These are phyloP conservation scores for Acanthoscelides obtectus DNA, from an alignment of 2,888 invertebrate genomes.

Conservation along the genomic window DNA sequence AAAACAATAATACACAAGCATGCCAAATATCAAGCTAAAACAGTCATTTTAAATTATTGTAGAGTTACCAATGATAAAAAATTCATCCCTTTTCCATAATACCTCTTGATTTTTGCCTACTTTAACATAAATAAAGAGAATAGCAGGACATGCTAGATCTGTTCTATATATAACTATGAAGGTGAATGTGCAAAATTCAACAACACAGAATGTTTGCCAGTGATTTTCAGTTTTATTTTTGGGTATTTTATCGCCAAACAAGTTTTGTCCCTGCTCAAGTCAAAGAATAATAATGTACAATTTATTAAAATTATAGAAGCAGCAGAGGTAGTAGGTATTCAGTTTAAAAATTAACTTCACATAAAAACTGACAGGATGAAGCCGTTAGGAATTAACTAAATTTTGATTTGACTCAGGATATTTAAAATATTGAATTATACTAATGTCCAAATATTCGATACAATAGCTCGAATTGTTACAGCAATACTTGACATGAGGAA, in stretches of 20 bases:
- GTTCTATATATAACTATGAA: slow-evolving; percentile 17
- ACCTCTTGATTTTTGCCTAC: slow-evolving; percentile 13
- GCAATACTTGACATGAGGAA: neutral
- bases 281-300: neutral
- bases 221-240: slow-evolving; percentile 16
- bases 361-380: neutral
- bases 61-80: slow-evolving; percentile 19
- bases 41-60: slow-evolving; percentile 9
- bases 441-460: neutral
- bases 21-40: slow-evolving; percentile 6
- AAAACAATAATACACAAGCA: slow-evolving; percentile 5
- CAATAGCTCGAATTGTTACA: neutral
- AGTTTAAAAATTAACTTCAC: neutral
- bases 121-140: slow-evolving; percentile 12
- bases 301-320: neutral
- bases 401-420: neutral
- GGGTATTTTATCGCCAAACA: slow-evolving; percentile 6
- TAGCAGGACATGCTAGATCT: slow-evolving; percentile 6
- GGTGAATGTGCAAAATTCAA: slow-evolving; percentile 16
- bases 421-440: neutral
- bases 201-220: slow-evolving; percentile 11
- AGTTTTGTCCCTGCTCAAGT: neutral
- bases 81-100: slow-evolving; percentile 17
- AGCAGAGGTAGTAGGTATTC: neutral
- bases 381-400: neutral